A percentile compares a stretch with the other conserved stretches of the same genome.
phyloP scores from a whole-genome alignment of 2,888 invertebrate genomes.

The Choristoneura rosaceana region DNA sequence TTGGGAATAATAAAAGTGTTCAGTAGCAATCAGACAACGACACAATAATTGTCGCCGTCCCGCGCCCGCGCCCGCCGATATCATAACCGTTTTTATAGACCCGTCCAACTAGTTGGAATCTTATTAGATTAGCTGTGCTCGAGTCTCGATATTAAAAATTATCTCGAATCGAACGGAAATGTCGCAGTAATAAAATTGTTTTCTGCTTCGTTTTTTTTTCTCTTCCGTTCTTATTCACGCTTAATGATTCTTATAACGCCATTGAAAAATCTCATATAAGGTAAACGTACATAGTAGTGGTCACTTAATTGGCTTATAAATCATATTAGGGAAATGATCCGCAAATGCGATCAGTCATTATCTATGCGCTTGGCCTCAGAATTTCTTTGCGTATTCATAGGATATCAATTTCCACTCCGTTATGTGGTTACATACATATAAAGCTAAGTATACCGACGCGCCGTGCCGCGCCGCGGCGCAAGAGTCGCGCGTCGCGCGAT shows the following conservation, averaged over 20 bases:
- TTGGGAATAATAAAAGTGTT: constrained; percentile 52
- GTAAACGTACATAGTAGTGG: constrained; percentile 22
- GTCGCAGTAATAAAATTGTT: constrained; percentile 71
- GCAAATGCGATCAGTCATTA: constrained; percentile 24
- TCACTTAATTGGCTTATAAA: constrained; percentile 32
- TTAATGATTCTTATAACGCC: constrained; percentile 61
- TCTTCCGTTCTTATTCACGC: constrained; percentile 69
- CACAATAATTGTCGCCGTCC: constrained; percentile 62
- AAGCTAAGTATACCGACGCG: constrained; percentile 22
- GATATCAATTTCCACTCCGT: constrained; percentile 13
- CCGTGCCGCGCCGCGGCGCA: not conserved
- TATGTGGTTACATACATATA: not conserved
- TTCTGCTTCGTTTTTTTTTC: constrained; percentile 67
- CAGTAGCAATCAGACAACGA: constrained; percentile 58
- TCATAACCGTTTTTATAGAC: constrained; percentile 68
- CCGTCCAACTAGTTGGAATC: constrained; percentile 64
- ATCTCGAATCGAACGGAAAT: constrained; percentile 72
- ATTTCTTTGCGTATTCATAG: constrained; percentile 24
- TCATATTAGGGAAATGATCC: constrained; percentile 37
- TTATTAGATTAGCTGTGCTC: constrained; percentile 69
- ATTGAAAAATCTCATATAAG: constrained; percentile 53
- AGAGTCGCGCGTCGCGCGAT: constrained; percentile 49
- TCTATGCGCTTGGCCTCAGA: constrained; percentile 9
- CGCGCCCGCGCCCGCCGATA: constrained; percentile 49
- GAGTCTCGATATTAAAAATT: constrained; percentile 67